phyloP scores from a whole-genome alignment of 1,140 invertebrate genomes.

The Drosophila nebulosa region DNA sequence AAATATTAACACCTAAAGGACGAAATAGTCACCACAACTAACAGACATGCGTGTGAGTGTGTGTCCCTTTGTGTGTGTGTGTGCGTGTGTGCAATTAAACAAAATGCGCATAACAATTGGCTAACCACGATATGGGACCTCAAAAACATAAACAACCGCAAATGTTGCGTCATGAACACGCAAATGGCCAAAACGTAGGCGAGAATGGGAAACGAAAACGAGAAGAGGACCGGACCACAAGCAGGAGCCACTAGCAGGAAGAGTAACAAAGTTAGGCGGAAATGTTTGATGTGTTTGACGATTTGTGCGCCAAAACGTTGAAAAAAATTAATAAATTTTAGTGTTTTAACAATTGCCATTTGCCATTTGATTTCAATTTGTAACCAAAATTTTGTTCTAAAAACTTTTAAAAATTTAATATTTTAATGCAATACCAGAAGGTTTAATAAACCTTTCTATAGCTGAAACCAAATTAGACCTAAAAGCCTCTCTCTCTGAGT shows the following conservation, averaged over 20 bases:
- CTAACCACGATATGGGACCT: slow-evolving; percentile 72
- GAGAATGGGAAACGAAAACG: slow-evolving; percentile 8
- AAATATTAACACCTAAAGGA: slow-evolving; percentile 70
- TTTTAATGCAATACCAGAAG: too few relatives aligned
- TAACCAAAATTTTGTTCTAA: too few relatives aligned
- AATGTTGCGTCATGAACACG: slow-evolving; percentile 74
- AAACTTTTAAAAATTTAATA: too few relatives aligned
- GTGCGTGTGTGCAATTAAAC: slow-evolving; percentile 64
- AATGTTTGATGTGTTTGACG: not conserved
- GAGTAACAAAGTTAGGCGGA: not conserved
- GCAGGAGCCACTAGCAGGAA: not conserved
- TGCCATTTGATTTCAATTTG: slow-evolving; percentile 29
- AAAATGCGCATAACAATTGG: slow-evolving; percentile 73
- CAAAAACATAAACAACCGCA: slow-evolving; percentile 74
- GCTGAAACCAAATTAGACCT: too few relatives aligned
- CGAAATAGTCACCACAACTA: slow-evolving; percentile 35
- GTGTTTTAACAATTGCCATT: not conserved
- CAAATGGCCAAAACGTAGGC: slow-evolving; percentile 34
- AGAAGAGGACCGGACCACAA: not conserved
- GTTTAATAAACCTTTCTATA: too few relatives aligned
- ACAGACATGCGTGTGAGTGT: slow-evolving; percentile 10
- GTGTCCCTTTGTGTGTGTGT: slow-evolving; percentile 16
- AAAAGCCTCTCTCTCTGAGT: too few relatives aligned
- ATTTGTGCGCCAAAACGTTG: not conserved
- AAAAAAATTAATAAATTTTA: not conserved